A percentile compares a stretch with the other conserved stretches of the same genome.
These are phyloP conservation scores for Dermatemys mawii DNA, from an alignment of 2,113 vertebrate genomes.

Conservation along the genomic window DNA sequence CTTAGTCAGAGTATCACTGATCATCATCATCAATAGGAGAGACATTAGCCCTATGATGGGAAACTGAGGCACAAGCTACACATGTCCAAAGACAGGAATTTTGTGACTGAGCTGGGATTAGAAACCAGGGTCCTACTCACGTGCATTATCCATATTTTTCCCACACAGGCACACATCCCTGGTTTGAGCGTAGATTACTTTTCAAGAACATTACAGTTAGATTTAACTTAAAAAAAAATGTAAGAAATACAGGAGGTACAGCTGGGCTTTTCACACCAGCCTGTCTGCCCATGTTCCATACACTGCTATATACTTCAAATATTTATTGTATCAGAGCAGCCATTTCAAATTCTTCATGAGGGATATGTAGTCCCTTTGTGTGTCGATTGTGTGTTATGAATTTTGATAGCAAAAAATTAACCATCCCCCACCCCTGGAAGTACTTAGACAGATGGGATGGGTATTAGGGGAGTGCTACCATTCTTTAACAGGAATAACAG, in stretches of 20 bases:
- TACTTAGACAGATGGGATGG: accelerated
- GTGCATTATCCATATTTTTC: not conserved
- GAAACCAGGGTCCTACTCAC: not conserved
- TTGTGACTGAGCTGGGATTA: not conserved
- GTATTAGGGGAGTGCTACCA: not conserved
- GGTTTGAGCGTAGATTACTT: accelerated
- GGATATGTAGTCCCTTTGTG: not conserved
- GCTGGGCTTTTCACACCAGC: not conserved
- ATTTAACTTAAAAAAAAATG: too few relatives aligned
- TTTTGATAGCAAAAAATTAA: conserved; percentile 17
- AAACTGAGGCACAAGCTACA: not conserved
- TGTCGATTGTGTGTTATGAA: not conserved
- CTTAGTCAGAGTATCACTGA: not conserved
- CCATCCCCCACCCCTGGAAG: not conserved
- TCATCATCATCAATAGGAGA: not conserved
- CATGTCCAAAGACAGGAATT: not conserved
- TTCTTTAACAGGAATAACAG: not conserved
- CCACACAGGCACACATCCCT: not conserved
- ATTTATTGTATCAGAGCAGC: not conserved
- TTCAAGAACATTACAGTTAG: not conserved
- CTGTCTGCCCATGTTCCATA: not conserved
- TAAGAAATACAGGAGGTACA: not conserved
- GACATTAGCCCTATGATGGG: not conserved
- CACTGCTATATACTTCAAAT: not conserved
- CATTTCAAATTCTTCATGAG: not conserved